Base-by-base conservation (phyloP, 2,888 invertebrate species). In the Heliconius sara region DNA sequence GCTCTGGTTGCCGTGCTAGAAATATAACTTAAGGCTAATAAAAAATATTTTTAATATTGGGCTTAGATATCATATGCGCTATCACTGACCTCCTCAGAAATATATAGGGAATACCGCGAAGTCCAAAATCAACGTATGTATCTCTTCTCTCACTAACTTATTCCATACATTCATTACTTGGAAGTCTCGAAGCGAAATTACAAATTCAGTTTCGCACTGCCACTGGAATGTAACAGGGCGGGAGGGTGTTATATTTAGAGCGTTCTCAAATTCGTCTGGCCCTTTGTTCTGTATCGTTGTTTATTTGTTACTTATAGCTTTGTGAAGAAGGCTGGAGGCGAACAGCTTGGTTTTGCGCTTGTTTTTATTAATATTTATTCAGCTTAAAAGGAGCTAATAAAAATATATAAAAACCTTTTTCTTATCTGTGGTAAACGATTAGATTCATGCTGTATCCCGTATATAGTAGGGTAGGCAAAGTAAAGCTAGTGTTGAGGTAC, bases 161-260 rank as follows among this genome's bases (percentile, higher is more conserved):
- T n/a, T 68, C 22, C 39, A 39, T 39, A 73, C n/a, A 30, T 34
- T 30, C n/a, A 57, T 34, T 39, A 60, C 73, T 73, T 60, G 16
- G 30, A 73, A 73, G 4, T 34, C 52, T 22, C 22, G 16, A 30
- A 34, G 13, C 34, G 0, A 34, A 34, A 34, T 72, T 72, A 34
- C 34, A 60, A 60, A 39, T 73, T 25, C 39, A 73, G 73, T 73
- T 73, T 73, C 34, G 73, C 73, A 60, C 34, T 34, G n/a, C 34
- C 60, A 60, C 60, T 9, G 73, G 73, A 73, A 73, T 73, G 73
- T 25, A 73, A 39, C 34, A n/a, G 57, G n/a, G 60, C n/a, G 34
- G 73, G 73, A 73, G 73, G 73, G 73, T 34, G 73, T 39, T 73
- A 73, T 73, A 73, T 73, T 60, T 73, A 73, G 73, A 60, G n/a